Evolutionary conservation across 2,888 invertebrate genomes (phyloP).

Genomic region (Branchipolynoe longqiensis): DNA sequence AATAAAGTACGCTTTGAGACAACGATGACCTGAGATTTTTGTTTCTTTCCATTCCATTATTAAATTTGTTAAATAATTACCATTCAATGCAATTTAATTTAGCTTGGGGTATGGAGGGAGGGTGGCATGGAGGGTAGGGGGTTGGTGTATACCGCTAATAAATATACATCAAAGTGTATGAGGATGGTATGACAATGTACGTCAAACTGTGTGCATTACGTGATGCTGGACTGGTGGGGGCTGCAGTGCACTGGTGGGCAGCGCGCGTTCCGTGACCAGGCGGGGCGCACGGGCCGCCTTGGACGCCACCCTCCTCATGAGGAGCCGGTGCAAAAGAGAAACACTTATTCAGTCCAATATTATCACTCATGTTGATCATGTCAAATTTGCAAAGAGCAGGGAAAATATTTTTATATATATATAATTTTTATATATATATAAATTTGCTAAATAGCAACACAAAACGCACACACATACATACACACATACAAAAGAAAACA

Average conservation of each 20-base stretch:
- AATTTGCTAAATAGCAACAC: too few relatives aligned
- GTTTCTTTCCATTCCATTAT: not conserved
- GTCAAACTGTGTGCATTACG: slow-evolving; percentile 53
- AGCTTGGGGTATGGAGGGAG: too few relatives aligned
- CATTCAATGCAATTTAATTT: too few relatives aligned
- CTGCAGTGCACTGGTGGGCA: not conserved
- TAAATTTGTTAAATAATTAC: too few relatives aligned
- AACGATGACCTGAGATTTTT: too few relatives aligned
- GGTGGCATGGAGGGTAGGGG: too few relatives aligned
- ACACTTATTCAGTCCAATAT: slow-evolving; percentile 47
- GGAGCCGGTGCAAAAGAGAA: slow-evolving; percentile 53
- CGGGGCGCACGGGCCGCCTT: not conserved
- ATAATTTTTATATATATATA: too few relatives aligned
- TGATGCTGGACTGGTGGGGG: slow-evolving; percentile 40
- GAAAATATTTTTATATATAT: not conserved
- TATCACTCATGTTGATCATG: not conserved
- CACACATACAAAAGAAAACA: too few relatives aligned
- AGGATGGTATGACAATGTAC: slow-evolving; percentile 35
- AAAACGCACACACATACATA: too few relatives aligned
- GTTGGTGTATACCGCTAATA: too few relatives aligned
- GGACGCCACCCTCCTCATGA: slow-evolving; percentile 35
- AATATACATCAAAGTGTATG: not conserved
- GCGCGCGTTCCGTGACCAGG: not conserved
- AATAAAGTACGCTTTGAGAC: too few relatives aligned
- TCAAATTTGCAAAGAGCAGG: not conserved